Base-by-base conservation (phyloP, 2,888 invertebrate species). In the Cephonodes hylas region DNA sequence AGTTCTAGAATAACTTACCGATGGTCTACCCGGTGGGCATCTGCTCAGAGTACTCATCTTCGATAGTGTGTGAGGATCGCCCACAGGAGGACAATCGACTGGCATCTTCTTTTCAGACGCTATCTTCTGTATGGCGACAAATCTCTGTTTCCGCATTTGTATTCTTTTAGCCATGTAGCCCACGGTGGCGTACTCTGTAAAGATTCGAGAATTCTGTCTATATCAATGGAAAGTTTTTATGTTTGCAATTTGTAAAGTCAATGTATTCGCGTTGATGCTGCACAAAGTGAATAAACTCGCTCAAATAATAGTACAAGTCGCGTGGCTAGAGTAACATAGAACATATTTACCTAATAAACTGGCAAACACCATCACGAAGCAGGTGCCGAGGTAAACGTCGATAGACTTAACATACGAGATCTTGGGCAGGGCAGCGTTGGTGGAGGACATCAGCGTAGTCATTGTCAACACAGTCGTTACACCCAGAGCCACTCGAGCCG, bases 351-450 rank as follows among this genome's bases (percentile, higher is more conserved):
- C 98, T 93, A 99, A 93, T 85, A 99, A 94, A 90, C 98, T 98
- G 80, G 98, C 98, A 94, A 99, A 99, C 86, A 99, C 99, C 98
- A 99, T 99, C 88, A 99, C 97, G 96, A 99, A 99, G 94, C 98
- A 98, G 83, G 98, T 98, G 83, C 98, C 98, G 93, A 98, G 94
- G 93, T 98, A 99, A 79, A 99, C 98, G 93, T 99, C 99, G 90
- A 99, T 99, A 78, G 97, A 97, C 92, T 99, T 99, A 91, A 99
- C 98, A 93, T 99, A 99, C 72, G 98, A 98, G 85, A 99, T 98
- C 94, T 99, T 98, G 77, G 99, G 99, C 89, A 99, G 95, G 79
- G 97, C 97, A 75, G 98, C 97, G 88, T 98, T 98, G 77, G 98
- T 98, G 80, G 97, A 98, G 78, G 98, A 98, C 98, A 98, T 98